Evolutionary conservation across 1,140 invertebrate genomes (phyloP), one percentile per base, ranked within the genome.

Genomic region (Drosophila dunni): DNA sequence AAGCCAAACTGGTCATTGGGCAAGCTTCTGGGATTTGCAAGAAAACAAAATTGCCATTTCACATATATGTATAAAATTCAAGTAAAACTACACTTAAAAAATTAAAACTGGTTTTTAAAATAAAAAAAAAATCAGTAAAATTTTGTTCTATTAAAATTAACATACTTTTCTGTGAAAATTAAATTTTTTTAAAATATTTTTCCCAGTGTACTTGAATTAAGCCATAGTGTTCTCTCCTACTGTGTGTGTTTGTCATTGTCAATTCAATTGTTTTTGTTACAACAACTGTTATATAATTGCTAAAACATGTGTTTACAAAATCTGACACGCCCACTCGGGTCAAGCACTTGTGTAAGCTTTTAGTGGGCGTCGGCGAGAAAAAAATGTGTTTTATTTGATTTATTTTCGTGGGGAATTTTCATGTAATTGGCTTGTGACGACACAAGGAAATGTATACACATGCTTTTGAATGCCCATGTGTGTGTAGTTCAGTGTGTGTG

Each of bases 381-480:
- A 40, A 29, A 68, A 71, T 80, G 78, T 65, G 54, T 61, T 36
- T 61, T 42, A 61, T 82, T 83, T 88, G 83, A 86, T 83, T 86
- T 88, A 86, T 86, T 88, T 88, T 48, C 71, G 76, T 79, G 62
- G 75, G 72, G 72, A 77, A 81, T 74, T 85, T 74, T 73, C 81
- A 66, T 84, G 74, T 84, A 80, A 76, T 83, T 83, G 80, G 75
- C 62, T 45, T 29, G 67, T 82, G 75, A 77, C 48, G 73, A 77
- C 72, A 83, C 53, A 67, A 77, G 63, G 42, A 63, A 79, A 88
- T 86, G 70, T 79, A 88, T 82, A 82, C 79, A 75, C 79, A 75
- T 42, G 54, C 36, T 24, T 51, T 51, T 51, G 15, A 78, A 82
- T 75, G 40, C 51, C 70, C 65, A 20, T 46, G 56, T 33, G 13